Evolutionary conservation across 2,888 invertebrate species (phyloP).

Genomic region (Tanypteryx hageni): DNA sequence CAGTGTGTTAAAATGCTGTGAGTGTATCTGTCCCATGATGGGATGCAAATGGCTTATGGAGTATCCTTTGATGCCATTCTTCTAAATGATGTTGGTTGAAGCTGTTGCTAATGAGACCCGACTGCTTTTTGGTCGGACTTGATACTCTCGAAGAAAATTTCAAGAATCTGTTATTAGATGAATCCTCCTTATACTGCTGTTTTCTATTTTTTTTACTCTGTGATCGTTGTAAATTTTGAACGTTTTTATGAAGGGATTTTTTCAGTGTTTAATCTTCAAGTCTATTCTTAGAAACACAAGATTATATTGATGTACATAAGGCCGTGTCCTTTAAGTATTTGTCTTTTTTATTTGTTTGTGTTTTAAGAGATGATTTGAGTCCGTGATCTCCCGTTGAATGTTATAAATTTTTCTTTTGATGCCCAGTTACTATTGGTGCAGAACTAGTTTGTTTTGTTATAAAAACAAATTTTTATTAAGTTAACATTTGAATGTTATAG

Average conservation of each 20-base stretch:
- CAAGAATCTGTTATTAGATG: not conserved
- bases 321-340: not conserved
- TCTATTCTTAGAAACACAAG: not conserved
- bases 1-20: not conserved
- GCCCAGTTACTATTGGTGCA: not conserved
- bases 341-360: not conserved
- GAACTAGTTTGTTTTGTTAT: not conserved
- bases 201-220: constrained; percentile 40
- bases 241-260: constrained; percentile 39
- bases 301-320: constrained; percentile 21
- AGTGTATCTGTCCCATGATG: not conserved
- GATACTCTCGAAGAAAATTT: not conserved
- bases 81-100: not conserved
- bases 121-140: not conserved
- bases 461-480: constrained; percentile 15
- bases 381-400: not conserved
- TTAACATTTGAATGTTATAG: constrained; percentile 48
- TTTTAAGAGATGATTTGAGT: not conserved
- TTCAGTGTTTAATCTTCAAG: not conserved
- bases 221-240: constrained; percentile 42
- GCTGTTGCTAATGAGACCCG: not conserved
- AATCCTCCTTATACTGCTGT: constrained; percentile 21
- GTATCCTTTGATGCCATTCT: not conserved
- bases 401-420: not conserved
- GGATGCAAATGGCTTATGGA: not conserved